phyloP scores from a whole-genome alignment of 2,113 vertebrate species.

The Crotalus tigris region DNA sequence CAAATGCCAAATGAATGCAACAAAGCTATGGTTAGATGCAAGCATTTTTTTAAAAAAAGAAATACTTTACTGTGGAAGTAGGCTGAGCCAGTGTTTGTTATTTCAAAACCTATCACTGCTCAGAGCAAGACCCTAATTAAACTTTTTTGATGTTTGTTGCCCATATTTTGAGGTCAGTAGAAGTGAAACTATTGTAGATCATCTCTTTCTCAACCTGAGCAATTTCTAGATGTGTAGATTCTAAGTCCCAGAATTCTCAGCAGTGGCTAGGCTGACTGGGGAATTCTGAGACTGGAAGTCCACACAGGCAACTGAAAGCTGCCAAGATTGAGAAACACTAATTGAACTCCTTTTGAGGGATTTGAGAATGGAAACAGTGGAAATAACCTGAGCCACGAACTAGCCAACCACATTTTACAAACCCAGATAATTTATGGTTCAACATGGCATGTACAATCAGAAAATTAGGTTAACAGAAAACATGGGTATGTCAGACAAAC shows the following conservation, averaged over 20 bases:
- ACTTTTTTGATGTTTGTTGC: neutral
- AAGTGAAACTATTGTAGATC: neutral
- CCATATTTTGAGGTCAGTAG: neutral
- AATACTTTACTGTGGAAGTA: neutral
- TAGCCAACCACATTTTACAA: neutral
- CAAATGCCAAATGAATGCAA: neutral
- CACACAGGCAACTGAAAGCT: neutral
- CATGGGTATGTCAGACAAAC: neutral
- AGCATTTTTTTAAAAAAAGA: neutral
- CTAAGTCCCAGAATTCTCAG: neutral
- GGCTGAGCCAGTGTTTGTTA: neutral
- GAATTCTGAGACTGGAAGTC: neutral
- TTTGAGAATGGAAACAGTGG: neutral
- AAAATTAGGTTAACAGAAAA: neutral
- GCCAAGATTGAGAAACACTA: neutral
- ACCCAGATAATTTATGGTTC: neutral
- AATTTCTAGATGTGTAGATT: neutral
- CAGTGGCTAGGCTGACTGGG: neutral
- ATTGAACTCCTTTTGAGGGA: neutral
- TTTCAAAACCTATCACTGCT: neutral
- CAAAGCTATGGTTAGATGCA: neutral
- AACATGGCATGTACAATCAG: neutral
- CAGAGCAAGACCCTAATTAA: neutral
- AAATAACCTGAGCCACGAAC: neutral
- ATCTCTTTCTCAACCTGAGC: neutral